A percentile compares a stretch with the other conserved stretches of the same genome.
Conservation (phyloP, 1,140 invertebrate genomes). For the Hyphantria cunea region DNA sequence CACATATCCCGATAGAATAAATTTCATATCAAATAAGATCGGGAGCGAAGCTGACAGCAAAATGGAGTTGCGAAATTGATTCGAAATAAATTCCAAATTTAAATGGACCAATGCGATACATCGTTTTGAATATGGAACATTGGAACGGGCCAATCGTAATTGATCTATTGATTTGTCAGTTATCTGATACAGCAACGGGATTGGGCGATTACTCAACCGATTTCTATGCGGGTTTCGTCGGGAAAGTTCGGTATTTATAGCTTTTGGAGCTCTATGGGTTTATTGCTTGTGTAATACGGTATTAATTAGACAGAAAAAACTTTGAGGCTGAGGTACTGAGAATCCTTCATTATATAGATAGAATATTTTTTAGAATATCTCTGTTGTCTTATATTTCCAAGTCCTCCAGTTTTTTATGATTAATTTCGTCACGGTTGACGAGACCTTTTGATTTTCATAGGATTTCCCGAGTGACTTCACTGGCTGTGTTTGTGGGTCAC, state of each 20-base stretch:
- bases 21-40: constrained; percentile 19
- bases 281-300: background rate
- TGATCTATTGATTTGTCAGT: constrained; percentile 36
- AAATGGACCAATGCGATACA: constrained; percentile 25
- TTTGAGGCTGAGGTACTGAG: too few species aligned
- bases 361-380: too few species aligned
- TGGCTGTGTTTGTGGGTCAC: too few species aligned
- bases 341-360: too few species aligned
- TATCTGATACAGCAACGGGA: constrained; percentile 24
- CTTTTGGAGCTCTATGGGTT: too few species aligned
- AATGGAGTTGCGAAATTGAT: constrained; percentile 27
- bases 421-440: too few species aligned
- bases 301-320: background rate
- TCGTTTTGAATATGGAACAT: constrained; percentile 32
- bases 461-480: too few species aligned
- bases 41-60: constrained; percentile 19
- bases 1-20: too few species aligned
- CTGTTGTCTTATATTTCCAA: too few species aligned
- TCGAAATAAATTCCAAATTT: constrained; percentile 31
- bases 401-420: too few species aligned
- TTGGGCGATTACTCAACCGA: constrained; percentile 15
- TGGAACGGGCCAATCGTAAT: constrained; percentile 29
- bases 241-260: constrained; percentile 15
- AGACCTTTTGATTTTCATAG: too few species aligned
- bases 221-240: constrained; percentile 13